Conservation (phyloP, 2,797 vertebrate species). For the Lates japonicus region DNA sequence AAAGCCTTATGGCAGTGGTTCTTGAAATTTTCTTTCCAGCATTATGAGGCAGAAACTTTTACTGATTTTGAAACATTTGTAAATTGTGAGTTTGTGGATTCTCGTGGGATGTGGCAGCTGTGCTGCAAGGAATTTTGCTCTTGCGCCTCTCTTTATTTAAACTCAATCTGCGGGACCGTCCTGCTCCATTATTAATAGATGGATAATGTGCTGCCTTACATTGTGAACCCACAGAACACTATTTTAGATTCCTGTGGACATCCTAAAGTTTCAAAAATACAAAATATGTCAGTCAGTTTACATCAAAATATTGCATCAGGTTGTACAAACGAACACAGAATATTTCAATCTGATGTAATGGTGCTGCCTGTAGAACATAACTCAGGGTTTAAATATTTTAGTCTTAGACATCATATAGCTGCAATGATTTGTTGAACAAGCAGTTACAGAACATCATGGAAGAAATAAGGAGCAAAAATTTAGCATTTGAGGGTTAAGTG, state of each 20-base stretch:
- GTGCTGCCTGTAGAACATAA: background rate
- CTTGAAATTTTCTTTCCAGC: background rate
- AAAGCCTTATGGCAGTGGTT: background rate
- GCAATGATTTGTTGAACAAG: background rate
- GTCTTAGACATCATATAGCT: conserved; percentile 10
- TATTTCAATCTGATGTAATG: conserved; percentile 16
- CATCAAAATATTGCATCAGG: background rate
- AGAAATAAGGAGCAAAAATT: background rate
- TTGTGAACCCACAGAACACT: background rate
- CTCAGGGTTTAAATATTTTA: conserved; percentile 29
- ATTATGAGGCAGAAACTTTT: background rate
- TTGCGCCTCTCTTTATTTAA: background rate
- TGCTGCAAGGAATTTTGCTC: background rate
- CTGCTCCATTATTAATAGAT: background rate
- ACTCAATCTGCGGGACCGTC: background rate
- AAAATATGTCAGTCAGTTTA: background rate
- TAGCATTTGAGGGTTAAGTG: background rate
- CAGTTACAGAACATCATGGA: background rate
- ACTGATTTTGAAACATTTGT: background rate
- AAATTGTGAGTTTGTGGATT: background rate
- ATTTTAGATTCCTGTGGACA: conserved; percentile 8
- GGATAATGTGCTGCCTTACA: background rate
- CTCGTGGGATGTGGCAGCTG: too few relatives aligned
- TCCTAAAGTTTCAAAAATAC: background rate
- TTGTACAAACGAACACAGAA: background rate